Base-by-base conservation (phyloP, 92 coral and sea anemone genomes). In the Siderastrea radians region DNA sequence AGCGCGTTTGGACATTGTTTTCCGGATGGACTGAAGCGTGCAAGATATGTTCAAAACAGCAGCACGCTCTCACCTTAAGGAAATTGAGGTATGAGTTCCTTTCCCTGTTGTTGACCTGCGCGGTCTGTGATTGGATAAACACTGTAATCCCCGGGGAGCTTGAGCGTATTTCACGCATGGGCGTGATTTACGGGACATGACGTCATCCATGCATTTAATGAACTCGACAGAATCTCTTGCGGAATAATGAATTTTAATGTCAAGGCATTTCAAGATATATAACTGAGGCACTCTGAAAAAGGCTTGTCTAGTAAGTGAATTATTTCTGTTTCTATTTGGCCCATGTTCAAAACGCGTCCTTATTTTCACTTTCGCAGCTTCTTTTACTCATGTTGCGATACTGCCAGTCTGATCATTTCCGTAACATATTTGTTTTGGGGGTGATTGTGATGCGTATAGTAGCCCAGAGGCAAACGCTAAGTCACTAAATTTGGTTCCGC, bases 321-420 rank as follows among this genome's bases (percentile, higher is more conserved):
- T 3, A 43, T 14, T 45, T 70, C 43, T 55, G 13, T 70, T 47
- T 58, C 59, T 68, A 16, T 52, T 55, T 53, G 66, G 45, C 65
- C 17, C 26, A 7, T 55, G 45, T 81, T 81, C 19, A 59, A 69
- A 49, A 2, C 5, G 2, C 19, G n/a, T 52, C 47, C 52, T 49
- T 26, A n/a, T 53, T 54, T 50, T 49, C n/a, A 45, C 14, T 44
- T 65, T 49, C 59, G 1, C 11, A 48, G 59, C 43, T 72, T 5
- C 17, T 26, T 6, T 26, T 3, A 13, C 7, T 19, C 43, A 47
- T 11, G 50, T n/a, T 7, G 46, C 14, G 26, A 3, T 73, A n/a
- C 45, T 55, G 86, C 44, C 67, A 69, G 55, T 48, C 9, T 13
- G 49, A 73, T 67, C 15, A 81, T 81, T 54, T 69, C 86, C 86